Percentiles rank a stretch among this genome's conserved stretches.
Evolutionary conservation across 2,888 invertebrate genomes (phyloP).

Genomic region (Melieria picta): DNA sequence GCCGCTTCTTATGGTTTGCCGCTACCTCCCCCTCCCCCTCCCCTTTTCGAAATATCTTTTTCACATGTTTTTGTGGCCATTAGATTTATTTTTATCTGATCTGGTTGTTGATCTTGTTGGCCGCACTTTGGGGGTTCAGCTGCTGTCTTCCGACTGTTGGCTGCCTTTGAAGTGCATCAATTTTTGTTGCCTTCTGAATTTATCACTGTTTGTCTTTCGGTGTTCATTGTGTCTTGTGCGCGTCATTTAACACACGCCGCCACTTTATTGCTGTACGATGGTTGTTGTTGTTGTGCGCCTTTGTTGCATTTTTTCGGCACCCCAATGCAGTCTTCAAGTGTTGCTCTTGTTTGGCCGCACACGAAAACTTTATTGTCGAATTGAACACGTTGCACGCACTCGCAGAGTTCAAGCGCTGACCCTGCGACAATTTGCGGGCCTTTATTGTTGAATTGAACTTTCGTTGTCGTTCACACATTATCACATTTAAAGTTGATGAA

Average conservation of each 20-base stretch:
- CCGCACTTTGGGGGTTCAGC: background rate
- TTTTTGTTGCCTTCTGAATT: slow-evolving; percentile 12
- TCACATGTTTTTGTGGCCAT: background rate
- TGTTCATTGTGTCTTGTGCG: slow-evolving; percentile 28
- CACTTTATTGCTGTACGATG: slow-evolving; percentile 11
- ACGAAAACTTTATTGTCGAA: background rate
- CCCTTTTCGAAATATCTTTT: background rate
- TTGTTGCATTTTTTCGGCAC: background rate
- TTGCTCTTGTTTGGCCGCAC: background rate
- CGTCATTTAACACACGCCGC: slow-evolving; percentile 42
- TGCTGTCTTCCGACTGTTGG: background rate
- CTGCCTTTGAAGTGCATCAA: slow-evolving; percentile 15
- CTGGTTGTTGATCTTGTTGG: background rate
- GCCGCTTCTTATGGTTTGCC: background rate
- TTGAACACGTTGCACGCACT: no score
- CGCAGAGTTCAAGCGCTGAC: no score
- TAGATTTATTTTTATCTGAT: background rate
- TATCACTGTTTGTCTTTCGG: background rate
- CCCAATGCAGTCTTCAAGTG: background rate
- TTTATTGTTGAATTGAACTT: no score
- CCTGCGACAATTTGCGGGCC: no score
- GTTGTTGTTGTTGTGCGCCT: slow-evolving; percentile 11
- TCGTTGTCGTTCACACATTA: no score
- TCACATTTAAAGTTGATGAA: no score
- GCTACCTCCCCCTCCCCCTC: background rate